Evolutionary conservation across 2,888 invertebrate species (phyloP).

Genomic region (Yponomeuta malinellus): DNA sequence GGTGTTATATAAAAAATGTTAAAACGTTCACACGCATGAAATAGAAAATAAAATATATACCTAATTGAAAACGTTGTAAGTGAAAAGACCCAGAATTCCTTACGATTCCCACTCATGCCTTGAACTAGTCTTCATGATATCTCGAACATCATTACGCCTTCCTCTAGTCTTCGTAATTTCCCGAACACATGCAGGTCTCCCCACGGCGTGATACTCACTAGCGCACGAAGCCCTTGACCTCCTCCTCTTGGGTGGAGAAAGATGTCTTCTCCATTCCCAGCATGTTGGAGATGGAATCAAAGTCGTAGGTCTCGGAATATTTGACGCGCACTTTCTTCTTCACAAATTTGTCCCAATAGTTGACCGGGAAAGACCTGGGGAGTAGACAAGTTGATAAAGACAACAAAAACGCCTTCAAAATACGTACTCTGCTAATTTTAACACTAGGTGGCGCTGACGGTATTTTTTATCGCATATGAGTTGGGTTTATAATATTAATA

Average conservation of each 20-base stretch:
- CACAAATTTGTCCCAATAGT: slow-evolving; percentile 99
- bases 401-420: no score
- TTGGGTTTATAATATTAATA: no score
- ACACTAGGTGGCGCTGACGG: no score
- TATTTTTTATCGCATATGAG: no score
- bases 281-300: slow-evolving; percentile 95
- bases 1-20: no score
- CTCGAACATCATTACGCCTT: no score
- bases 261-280: slow-evolving; percentile 98
- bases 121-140: no score
- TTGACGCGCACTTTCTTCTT: slow-evolving; percentile 99
- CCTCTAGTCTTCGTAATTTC: no score
- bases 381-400: slow-evolving; percentile 19
- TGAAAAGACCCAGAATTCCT: background rate
- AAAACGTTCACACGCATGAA: no score
- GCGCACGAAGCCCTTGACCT: slow-evolving; percentile 83
- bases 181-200: background rate
- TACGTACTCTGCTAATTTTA: no score
- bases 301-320: slow-evolving; percentile 98
- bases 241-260: slow-evolving; percentile 88
- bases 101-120: no score
- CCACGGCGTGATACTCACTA: slow-evolving; percentile 75
- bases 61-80: background rate
- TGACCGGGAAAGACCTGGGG: slow-evolving; percentile 95
- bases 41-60: no score